Percentiles rank a stretch among this genome's conserved stretches.
Evolutionary conservation across 2,113 vertebrate genomes (phyloP).

Genomic region (Girardinichthys multiradiatus): DNA sequence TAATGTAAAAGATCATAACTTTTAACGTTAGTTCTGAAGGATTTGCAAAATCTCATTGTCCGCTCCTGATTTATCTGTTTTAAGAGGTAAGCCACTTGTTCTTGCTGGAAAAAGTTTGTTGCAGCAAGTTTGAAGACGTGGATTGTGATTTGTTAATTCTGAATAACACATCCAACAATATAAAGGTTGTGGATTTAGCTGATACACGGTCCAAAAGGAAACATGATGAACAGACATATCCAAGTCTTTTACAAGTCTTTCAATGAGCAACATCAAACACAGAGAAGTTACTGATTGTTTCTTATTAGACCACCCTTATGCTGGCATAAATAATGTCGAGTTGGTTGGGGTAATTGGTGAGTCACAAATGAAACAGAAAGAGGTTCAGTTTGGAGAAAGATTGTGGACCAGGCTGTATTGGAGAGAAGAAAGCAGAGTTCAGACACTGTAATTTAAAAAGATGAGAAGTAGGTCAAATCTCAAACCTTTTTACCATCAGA

Average conservation of each 20-base stretch:
- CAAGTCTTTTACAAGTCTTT: neutral
- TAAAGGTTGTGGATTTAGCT: too few species aligned
- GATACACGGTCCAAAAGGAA: too few species aligned
- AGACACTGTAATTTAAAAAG: slow-evolving; percentile 29
- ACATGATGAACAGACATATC: too few species aligned
- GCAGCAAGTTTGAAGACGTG: too few species aligned
- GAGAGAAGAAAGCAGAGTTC: slow-evolving; percentile 6
- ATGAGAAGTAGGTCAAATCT: slow-evolving; percentile 67
- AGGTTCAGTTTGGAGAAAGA: slow-evolving; percentile 15
- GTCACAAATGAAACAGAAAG: slow-evolving; percentile 16
- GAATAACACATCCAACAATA: too few species aligned
- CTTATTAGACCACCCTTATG: slow-evolving; percentile 42
- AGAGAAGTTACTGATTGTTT: neutral
- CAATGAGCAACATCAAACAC: slow-evolving; percentile 21
- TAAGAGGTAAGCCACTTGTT: too few species aligned
- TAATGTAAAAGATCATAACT: neutral
- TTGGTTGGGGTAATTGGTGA: slow-evolving; percentile 34
- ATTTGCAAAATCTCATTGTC: too few species aligned
- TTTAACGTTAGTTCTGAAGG: neutral
- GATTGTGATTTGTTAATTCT: too few species aligned
- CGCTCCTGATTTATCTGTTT: neutral
- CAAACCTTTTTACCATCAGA: slow-evolving; percentile 37
- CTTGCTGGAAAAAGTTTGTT: too few species aligned
- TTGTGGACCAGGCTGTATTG: slow-evolving; percentile 17
- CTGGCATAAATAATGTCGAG: slow-evolving; percentile 5